These are phyloP conservation scores for Mystacides longicornis DNA, from an alignment of 2,888 invertebrate genomes.

Conservation along the genomic window DNA sequence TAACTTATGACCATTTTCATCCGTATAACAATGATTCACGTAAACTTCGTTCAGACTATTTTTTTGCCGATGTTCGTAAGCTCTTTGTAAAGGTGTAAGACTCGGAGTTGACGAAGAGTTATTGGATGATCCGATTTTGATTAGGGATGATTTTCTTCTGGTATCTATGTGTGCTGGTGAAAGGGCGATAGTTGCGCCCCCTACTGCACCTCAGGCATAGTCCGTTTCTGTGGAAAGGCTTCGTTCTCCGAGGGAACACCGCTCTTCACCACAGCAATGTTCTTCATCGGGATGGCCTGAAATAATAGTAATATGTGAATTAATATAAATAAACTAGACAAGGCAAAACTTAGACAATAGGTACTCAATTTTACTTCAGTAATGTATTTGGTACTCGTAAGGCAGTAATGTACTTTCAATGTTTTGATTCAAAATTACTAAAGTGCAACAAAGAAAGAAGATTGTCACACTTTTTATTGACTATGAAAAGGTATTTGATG, in stretches of 20 bases:
- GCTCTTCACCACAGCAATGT: conserved; percentile 30
- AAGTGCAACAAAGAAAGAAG: too few species aligned
- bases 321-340: too few species aligned
- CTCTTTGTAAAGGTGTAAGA: neutral
- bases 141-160: neutral
- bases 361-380: too few species aligned
- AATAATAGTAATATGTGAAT: too few species aligned
- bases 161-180: neutral
- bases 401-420: too few species aligned
- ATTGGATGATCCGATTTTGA: conserved; percentile 4
- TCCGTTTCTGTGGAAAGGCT: conserved; percentile 63
- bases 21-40: too few species aligned
- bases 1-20: neutral
- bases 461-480: too few species aligned
- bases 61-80: neutral
- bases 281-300: conserved; percentile 32
- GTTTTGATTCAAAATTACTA: too few species aligned
- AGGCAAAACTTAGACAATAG: too few species aligned
- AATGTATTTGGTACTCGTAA: too few species aligned
- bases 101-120: conserved; percentile 3
- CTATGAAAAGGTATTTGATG: too few species aligned
- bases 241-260: conserved; percentile 47
- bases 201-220: conserved; percentile 57
- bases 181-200: conserved; percentile 12
- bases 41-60: neutral